These are phyloP conservation scores for Shargacucullia verbasci DNA, from an alignment of 2,888 invertebrate genomes.

Conservation along the genomic window DNA sequence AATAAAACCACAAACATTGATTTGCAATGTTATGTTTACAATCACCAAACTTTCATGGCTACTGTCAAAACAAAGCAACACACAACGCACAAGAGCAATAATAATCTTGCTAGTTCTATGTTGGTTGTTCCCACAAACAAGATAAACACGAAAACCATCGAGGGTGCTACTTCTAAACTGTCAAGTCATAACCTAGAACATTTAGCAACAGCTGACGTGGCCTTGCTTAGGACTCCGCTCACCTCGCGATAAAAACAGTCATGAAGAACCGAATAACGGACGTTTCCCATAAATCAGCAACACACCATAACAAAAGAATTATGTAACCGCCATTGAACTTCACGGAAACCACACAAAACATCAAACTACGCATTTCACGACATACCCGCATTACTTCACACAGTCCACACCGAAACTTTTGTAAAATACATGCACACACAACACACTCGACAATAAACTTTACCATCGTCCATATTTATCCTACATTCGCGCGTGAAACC, in stretches of 20 bases:
- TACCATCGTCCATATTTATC: slow-evolving; percentile 82
- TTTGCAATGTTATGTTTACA: slow-evolving; percentile 33
- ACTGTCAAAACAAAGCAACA: slow-evolving; percentile 15
- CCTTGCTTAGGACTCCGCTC: slow-evolving; percentile 23
- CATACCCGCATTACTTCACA: slow-evolving; percentile 57
- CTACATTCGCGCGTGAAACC: slow-evolving; percentile 75
- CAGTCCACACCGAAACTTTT: slow-evolving; percentile 42
- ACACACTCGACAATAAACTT: slow-evolving; percentile 55
- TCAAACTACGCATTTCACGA: slow-evolving; percentile 64
- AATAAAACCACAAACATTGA: not conserved
- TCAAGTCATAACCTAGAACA: slow-evolving; percentile 6
- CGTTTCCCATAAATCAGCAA: slow-evolving; percentile 23
- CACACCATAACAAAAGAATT: slow-evolving; percentile 69
- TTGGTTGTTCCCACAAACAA: not conserved
- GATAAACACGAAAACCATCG: not conserved
- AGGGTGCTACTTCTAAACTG: not conserved
- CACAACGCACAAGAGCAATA: too few species aligned
- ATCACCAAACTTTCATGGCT: slow-evolving; percentile 16
- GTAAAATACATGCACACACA: slow-evolving; percentile 68
- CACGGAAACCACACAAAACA: slow-evolving; percentile 63
- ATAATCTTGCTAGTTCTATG: not conserved
- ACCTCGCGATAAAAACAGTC: slow-evolving; percentile 28
- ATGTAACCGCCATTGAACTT: slow-evolving; percentile 81
- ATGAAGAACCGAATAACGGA: slow-evolving; percentile 24
- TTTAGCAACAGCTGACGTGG: slow-evolving; percentile 9